Conservation (phyloP, 2,113 vertebrate genomes). For the Siniperca chuatsi region DNA sequence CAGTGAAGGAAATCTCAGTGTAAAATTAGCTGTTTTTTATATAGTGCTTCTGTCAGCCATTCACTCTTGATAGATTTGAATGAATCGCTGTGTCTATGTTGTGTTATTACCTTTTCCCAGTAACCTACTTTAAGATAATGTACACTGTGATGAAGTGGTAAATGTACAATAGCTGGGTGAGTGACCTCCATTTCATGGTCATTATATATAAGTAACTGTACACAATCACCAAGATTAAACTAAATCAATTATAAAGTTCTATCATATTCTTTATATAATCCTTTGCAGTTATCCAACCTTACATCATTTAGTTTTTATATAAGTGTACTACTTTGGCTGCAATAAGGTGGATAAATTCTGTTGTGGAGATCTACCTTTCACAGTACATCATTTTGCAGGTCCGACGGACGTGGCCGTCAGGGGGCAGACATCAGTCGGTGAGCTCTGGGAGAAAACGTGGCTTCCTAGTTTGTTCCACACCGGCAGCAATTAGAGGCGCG, state of each 20-base stretch:
- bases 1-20: background rate
- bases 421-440: constrained; percentile 73
- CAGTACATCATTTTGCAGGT: constrained; percentile 19
- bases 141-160: background rate
- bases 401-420: constrained; percentile 68
- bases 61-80: background rate
- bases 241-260: background rate
- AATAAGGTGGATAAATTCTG: background rate
- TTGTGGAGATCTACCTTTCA: background rate
- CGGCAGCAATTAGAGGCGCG: constrained; percentile 2
- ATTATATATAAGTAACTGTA: background rate
- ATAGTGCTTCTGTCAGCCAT: background rate
- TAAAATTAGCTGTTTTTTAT: background rate
- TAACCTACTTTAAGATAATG: background rate
- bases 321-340: background rate
- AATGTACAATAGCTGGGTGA: background rate
- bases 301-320: background rate
- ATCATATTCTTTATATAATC: background rate
- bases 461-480: constrained; percentile 25
- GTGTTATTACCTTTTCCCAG: background rate
- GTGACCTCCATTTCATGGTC: background rate
- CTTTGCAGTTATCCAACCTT: background rate
- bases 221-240: background rate
- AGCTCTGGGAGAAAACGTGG: constrained; percentile 54
- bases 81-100: background rate